Evolutionary conservation across 1,140 invertebrate genomes (phyloP).

Genomic region (Drosophila nasuta): DNA sequence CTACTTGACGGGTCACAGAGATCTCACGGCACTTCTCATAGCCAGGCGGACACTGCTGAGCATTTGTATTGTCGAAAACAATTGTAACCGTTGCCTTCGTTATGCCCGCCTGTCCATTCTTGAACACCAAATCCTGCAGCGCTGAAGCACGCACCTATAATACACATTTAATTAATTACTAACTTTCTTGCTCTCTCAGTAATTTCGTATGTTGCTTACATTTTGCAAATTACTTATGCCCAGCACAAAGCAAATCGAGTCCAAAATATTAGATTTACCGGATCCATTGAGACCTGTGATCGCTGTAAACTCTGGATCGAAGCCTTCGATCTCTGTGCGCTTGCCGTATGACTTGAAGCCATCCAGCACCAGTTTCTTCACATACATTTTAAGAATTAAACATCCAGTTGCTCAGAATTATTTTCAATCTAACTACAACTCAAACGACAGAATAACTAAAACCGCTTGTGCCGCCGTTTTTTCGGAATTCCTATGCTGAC

Average conservation of each 20-base stretch:
- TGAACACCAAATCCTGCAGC: conserved; percentile 98
- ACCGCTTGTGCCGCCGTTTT: conserved; percentile 52
- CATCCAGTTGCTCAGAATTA: not conserved
- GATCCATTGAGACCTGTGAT: conserved; percentile 99
- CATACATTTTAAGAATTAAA: conserved; percentile 90
- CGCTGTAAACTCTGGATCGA: conserved; percentile 98
- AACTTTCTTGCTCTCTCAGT: not conserved
- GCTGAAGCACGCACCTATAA: conserved; percentile 93
- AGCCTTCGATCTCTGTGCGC: conserved; percentile 96
- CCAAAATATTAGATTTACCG: conserved; percentile 99
- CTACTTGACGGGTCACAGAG: conserved; percentile 94
- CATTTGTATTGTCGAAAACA: conserved; percentile 97
- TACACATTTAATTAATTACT: not conserved
- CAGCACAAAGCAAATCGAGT: conserved; percentile 98
- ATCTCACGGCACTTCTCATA: conserved; percentile 98
- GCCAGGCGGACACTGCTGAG: conserved; percentile 93
- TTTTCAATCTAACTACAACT: not conserved
- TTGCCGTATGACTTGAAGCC: conserved; percentile 99
- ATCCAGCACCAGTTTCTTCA: conserved; percentile 97
- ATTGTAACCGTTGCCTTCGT: conserved; percentile 98
- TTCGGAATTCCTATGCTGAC: conserved; percentile 39
- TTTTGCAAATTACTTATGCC: conserved; percentile 97
- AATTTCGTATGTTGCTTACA: conserved; percentile 86
- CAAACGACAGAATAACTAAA: conserved; percentile 5
- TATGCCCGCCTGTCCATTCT: conserved; percentile 98